phyloP scores from a whole-genome alignment of 2,888 invertebrate genomes.

The Eilema depressum region DNA sequence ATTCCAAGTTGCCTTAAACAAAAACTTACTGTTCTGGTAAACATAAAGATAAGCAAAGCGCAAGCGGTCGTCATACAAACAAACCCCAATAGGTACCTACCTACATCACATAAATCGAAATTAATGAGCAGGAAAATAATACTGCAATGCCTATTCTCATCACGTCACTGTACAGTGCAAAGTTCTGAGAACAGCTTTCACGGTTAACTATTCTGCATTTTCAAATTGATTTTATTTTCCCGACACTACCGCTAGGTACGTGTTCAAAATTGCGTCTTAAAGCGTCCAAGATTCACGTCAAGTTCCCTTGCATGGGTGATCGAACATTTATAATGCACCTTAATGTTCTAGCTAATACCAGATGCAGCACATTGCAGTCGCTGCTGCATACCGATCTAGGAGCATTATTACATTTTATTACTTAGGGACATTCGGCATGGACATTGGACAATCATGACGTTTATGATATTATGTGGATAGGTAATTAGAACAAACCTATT shows the following conservation, averaged over 20 bases:
- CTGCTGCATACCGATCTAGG: conserved; percentile 64
- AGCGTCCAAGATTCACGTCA: conserved; percentile 50
- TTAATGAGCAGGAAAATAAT: conserved; percentile 63
- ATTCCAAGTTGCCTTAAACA: conserved; percentile 20
- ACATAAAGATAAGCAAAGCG: conserved; percentile 28
- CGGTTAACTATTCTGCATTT: conserved; percentile 73
- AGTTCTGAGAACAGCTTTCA: conserved; percentile 80
- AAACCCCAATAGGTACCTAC: conserved; percentile 9
- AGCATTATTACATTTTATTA: conserved; percentile 63
- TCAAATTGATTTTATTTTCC: conserved; percentile 70
- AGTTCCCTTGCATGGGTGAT: conserved; percentile 47
- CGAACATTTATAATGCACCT: conserved; percentile 53
- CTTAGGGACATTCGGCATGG: conserved; percentile 76
- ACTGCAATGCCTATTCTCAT: conserved; percentile 66
- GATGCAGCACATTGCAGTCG: conserved; percentile 67
- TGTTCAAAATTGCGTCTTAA: conserved; percentile 60
- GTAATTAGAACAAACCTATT: neutral
- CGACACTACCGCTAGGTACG: conserved; percentile 25
- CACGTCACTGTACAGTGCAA: conserved; percentile 63
- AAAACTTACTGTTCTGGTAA: conserved; percentile 20
- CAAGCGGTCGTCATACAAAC: conserved; percentile 25
- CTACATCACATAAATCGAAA: conserved; percentile 54
- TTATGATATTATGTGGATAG: neutral
- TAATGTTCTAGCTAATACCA: conserved; percentile 61
- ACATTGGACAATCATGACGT: conserved; percentile 63